Conservation (phyloP, 1,140 invertebrate species). For the Cataglyphis hispanica region DNA sequence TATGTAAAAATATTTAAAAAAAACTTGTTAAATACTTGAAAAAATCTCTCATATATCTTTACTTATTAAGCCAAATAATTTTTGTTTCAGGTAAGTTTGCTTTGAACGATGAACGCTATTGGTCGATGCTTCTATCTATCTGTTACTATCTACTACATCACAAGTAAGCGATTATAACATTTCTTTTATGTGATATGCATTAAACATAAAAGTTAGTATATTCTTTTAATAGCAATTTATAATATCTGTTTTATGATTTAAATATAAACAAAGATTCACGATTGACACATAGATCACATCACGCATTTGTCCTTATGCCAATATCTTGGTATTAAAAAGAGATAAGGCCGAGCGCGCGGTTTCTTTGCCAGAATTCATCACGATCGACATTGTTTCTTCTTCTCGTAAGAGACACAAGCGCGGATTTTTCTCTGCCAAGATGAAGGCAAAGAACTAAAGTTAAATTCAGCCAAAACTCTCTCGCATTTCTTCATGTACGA, state of each 20-base stretch:
- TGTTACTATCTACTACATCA: not conserved
- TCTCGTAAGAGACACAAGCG: constrained; percentile 6
- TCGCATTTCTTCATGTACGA: constrained; percentile 1
- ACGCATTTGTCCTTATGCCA: constrained; percentile 40
- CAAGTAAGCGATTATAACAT: constrained; percentile 28
- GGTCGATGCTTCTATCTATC: not conserved
- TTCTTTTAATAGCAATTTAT: not conserved
- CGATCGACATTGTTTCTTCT: constrained; percentile 31
- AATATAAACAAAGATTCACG: not conserved
- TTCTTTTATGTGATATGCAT: not conserved
- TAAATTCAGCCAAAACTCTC: constrained; percentile 35
- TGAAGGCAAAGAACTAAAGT: constrained; percentile 7
- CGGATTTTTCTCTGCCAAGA: constrained; percentile 2
- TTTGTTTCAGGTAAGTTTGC: constrained; percentile 39
- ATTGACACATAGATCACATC: not conserved
- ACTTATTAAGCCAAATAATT: not conserved
- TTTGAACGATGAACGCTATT: not conserved
- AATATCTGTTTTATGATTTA: not conserved
- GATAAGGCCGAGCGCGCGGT: constrained; percentile 2
- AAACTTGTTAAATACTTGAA: not conserved
- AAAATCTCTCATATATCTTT: not conserved
- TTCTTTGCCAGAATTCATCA: constrained; percentile 18
- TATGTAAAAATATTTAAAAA: not conserved
- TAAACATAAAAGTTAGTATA: not conserved
- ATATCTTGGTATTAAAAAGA: constrained; percentile 44